Conservation (phyloP, 2,888 invertebrate species). For the Lottia scabra region DNA sequence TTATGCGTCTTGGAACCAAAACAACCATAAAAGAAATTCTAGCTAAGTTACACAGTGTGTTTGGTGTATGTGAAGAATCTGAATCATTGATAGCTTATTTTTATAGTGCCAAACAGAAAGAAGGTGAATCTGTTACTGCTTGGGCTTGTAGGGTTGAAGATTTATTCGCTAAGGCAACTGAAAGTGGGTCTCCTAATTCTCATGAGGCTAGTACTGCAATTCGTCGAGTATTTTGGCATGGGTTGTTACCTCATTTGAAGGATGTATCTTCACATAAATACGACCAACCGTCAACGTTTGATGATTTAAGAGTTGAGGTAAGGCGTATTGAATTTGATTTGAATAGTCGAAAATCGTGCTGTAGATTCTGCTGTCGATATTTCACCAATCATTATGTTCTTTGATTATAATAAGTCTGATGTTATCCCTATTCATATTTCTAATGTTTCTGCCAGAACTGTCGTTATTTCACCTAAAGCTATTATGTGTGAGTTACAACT, state of each 20-base stretch:
- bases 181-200: not conserved
- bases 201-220: not conserved
- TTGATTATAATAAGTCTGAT: not conserved
- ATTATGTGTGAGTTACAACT: conserved; percentile 5
- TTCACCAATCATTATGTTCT: not conserved
- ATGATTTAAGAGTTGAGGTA: not conserved
- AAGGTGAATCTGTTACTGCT: not conserved
- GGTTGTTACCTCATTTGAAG: not conserved
- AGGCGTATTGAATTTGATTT: not conserved
- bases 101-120: conserved; percentile 4
- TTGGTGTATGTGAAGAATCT: not conserved
- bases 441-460: not conserved
- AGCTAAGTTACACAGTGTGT: conserved; percentile 1
- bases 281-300: not conserved
- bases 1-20: conserved; percentile 5
- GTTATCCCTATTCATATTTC: not conserved
- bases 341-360: not conserved
- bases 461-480: conserved; percentile 3
- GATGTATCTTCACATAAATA: not conserved
- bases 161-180: not conserved
- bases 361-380: not conserved
- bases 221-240: not conserved
- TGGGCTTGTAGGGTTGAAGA: conserved; percentile 8
- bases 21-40: not conserved
- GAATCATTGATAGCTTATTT: conserved; percentile 1